Percentiles rank a stretch among this genome's conserved stretches.
Conservation (phyloP, 2,113 vertebrate species). For the Grus americana region DNA sequence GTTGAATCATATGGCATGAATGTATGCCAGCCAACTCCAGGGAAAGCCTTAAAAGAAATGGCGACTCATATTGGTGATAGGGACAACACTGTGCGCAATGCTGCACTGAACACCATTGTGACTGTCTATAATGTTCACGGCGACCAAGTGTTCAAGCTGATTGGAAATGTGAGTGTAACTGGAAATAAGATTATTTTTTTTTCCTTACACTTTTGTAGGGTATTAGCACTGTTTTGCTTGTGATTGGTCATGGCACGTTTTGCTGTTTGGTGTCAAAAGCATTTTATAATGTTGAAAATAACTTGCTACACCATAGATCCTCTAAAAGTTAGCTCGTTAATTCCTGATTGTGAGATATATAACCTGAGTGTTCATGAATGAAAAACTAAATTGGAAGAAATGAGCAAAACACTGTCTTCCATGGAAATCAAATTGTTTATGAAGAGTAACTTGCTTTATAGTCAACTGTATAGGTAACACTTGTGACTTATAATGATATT, state of each 20-base stretch:
- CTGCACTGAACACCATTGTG: constrained; percentile 95
- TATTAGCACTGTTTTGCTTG: neutral
- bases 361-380: neutral
- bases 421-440: neutral
- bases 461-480: neutral
- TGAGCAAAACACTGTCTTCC: neutral
- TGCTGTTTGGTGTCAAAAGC: neutral
- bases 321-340: neutral
- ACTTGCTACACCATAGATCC: neutral
- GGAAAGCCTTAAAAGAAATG: constrained; percentile 96
- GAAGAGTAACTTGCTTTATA: neutral
- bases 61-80: constrained; percentile 93
- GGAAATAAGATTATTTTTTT: neutral
- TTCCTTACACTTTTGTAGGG: neutral
- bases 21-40: constrained; percentile 94
- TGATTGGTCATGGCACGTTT: neutral
- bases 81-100: constrained; percentile 95
- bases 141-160: constrained; percentile 97
- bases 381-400: neutral
- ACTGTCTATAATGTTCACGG: constrained; percentile 94
- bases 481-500: neutral
- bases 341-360: neutral
- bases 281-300: neutral
- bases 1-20: constrained; percentile 96
- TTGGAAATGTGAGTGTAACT: constrained; percentile 89